Conservation (phyloP, 2,888 invertebrate species). For the Catocala fraxini region DNA sequence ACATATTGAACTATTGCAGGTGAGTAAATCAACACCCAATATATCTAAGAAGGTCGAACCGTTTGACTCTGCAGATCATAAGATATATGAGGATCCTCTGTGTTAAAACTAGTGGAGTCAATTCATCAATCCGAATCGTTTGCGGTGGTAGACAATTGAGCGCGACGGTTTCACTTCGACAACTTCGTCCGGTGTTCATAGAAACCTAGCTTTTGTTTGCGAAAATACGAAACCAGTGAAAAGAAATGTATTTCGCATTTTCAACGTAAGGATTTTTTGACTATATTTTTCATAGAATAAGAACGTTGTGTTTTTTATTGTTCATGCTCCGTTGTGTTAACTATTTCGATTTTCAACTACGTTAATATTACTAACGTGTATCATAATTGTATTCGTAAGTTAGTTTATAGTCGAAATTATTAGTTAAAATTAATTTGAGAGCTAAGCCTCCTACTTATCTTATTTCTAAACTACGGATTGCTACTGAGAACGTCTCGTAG, state of each 20-base stretch:
- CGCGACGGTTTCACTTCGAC: slow-evolving; percentile 9
- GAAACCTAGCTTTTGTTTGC: slow-evolving; percentile 7
- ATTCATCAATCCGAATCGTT: slow-evolving; percentile 29
- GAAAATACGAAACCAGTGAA: neutral
- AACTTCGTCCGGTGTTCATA: neutral
- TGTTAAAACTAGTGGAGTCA: slow-evolving; percentile 15
- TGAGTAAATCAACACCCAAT: neutral
- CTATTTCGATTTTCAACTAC: no score
- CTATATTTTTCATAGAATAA: no score
- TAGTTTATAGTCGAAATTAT: no score
- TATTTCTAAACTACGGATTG: no score
- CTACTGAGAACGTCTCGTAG: no score
- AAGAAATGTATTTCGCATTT: neutral
- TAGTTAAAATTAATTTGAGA: no score
- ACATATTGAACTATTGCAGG: no score
- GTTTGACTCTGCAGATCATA: slow-evolving; percentile 5
- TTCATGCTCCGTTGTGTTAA: no score
- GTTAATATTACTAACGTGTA: no score
- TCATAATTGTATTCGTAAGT: no score
- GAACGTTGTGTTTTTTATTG: no score
- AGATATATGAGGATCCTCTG: neutral
- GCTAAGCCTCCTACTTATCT: no score
- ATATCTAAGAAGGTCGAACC: neutral
- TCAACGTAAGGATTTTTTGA: neutral
- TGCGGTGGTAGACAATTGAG: slow-evolving; percentile 12